Evolutionary conservation across 2,888 invertebrate species (phyloP).

Genomic region (Serrognathus titanus): DNA sequence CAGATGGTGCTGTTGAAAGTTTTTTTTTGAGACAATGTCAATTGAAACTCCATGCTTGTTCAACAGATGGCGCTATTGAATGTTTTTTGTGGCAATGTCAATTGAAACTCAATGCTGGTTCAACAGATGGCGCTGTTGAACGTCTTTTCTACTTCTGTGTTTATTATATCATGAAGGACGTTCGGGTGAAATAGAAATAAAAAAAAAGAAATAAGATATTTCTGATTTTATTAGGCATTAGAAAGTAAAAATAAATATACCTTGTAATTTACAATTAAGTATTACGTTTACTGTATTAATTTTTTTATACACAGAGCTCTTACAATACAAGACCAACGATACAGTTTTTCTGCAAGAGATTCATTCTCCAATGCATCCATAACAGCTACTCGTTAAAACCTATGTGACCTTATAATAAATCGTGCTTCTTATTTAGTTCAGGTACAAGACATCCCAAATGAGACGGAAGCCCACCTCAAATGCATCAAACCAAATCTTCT

Average conservation of each 20-base stretch:
- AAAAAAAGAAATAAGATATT: conserved; percentile 2
- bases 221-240: conserved; percentile 18
- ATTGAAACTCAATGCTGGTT: no score
- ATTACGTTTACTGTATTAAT: not conserved
- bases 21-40: no score
- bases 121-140: no score
- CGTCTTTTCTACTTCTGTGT: no score
- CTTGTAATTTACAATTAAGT: conserved; percentile 2
- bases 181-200: no score
- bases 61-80: no score
- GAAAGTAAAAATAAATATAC: conserved; percentile 22
- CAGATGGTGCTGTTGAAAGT: no score
- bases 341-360: not conserved
- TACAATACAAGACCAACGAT: conserved; percentile 10
- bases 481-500: conserved; percentile 19
- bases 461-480: conserved; percentile 7
- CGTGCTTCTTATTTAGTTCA: conserved; percentile 19
- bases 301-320: conserved; percentile 10
- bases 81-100: no score
- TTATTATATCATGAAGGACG: no score
- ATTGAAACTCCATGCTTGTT: no score
- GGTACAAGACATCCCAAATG: conserved; percentile 17
- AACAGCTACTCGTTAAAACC: conserved; percentile 1
- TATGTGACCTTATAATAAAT: conserved; percentile 12
- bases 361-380: not conserved